These are phyloP conservation scores for Poeciliopsis prolifica DNA, from an alignment of 2,113 vertebrate genomes.

Conservation along the genomic window DNA sequence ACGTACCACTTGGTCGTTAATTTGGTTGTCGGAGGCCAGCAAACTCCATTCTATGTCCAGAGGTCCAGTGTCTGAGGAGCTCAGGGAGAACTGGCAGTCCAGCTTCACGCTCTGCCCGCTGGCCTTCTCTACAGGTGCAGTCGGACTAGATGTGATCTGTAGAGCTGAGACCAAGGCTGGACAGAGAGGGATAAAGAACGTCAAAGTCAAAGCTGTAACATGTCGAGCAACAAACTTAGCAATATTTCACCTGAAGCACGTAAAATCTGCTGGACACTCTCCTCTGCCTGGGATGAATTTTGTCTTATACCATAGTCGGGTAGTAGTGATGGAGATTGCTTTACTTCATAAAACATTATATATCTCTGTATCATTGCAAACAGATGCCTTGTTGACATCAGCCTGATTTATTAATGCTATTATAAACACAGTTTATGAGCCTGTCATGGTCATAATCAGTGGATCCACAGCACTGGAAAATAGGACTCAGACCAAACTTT, in stretches of 20 bases:
- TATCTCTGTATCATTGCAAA: too few relatives aligned
- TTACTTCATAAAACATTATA: too few relatives aligned
- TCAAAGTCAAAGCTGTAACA: slow-evolving; percentile 1
- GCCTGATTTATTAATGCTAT: neutral
- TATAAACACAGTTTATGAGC: too few relatives aligned
- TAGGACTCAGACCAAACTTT: neutral
- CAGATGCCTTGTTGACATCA: neutral
- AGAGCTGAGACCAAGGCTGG: slow-evolving; percentile 69
- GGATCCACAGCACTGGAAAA: neutral
- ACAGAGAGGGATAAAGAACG: slow-evolving; percentile 14
- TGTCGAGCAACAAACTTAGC: neutral
- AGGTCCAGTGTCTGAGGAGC: slow-evolving; percentile 71
- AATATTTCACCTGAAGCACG: neutral
- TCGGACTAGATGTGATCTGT: slow-evolving; percentile 66
- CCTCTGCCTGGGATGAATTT: too few relatives aligned
- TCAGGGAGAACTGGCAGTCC: slow-evolving; percentile 76
- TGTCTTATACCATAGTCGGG: neutral
- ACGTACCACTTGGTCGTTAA: slow-evolving; percentile 81
- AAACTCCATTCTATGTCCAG: slow-evolving; percentile 84
- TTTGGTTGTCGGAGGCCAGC: slow-evolving; percentile 79
- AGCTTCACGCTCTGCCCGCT: slow-evolving; percentile 78
- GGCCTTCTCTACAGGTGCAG: slow-evolving; percentile 72
- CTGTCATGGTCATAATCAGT: too few relatives aligned
- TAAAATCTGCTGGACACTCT: too few relatives aligned
- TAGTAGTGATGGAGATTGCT: neutral